phyloP scores from a whole-genome alignment of 1,140 invertebrate genomes.

The Drosophila teissieri region DNA sequence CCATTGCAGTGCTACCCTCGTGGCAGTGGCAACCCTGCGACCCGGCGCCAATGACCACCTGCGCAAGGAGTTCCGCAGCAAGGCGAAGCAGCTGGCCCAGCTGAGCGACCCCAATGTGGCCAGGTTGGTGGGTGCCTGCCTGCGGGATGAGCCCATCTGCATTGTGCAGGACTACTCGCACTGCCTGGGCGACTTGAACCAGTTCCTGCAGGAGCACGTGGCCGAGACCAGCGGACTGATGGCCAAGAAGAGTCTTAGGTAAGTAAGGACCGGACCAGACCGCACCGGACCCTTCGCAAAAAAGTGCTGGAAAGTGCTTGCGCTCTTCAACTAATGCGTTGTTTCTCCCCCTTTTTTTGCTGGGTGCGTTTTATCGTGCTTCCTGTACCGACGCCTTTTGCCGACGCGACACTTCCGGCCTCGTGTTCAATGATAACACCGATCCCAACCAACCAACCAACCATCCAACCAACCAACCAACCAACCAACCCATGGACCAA shows the following conservation, averaged over 20 bases:
- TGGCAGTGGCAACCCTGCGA: slow-evolving; percentile 90
- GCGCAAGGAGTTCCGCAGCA: slow-evolving; percentile 88
- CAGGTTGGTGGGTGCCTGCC: slow-evolving; percentile 91
- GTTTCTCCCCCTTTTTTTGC: slow-evolving; percentile 28
- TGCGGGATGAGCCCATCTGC: slow-evolving; percentile 90
- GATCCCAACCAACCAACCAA: slow-evolving; percentile 49
- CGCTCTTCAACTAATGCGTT: slow-evolving; percentile 47
- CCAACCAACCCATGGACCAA: slow-evolving; percentile 36
- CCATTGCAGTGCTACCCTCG: slow-evolving; percentile 86
- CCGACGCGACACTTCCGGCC: slow-evolving; percentile 81
- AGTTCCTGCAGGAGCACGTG: slow-evolving; percentile 91
- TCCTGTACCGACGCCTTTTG: slow-evolving; percentile 79
- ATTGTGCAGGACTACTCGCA: slow-evolving; percentile 88
- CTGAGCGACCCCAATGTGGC: slow-evolving; percentile 92
- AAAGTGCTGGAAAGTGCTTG: slow-evolving; percentile 2
- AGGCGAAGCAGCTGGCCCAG: slow-evolving; percentile 90
- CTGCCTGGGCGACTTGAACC: slow-evolving; percentile 89
- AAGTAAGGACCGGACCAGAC: too few species aligned
- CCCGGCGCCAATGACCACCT: slow-evolving; percentile 87
- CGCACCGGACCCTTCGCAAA: background rate
- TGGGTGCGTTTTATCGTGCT: slow-evolving; percentile 77
- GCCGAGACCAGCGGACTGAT: slow-evolving; percentile 87
- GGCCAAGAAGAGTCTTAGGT: slow-evolving; percentile 73
- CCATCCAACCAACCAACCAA: background rate
- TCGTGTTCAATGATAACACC: slow-evolving; percentile 83